Base-by-base conservation (phyloP, 2,797 vertebrate genomes). In the Sebastes variabilis region DNA sequence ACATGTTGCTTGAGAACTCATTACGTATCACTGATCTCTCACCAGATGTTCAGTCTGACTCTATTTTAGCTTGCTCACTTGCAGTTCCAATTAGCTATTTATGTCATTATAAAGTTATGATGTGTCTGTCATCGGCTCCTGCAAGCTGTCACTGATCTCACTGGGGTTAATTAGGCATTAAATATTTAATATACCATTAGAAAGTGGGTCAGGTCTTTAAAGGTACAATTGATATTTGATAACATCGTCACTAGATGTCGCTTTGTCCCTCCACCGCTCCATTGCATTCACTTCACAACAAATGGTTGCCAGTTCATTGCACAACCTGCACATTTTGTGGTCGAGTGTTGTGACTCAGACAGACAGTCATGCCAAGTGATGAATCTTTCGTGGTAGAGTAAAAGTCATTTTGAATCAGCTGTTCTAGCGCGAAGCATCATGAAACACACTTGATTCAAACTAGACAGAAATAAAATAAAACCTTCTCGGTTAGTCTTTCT, bases 401-500 rank as follows among this genome's bases (percentile, higher is more conserved):
- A 46, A 46, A 46, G 42, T 46, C 42, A 46, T 46, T 46, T 46
- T 46, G 42, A 16, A 46, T 46, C 42, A 46, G 42, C 42, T 46
- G 42, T 46, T 46, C 42, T 46, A 46, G 42, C 7, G 16, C 6
- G 1, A 1, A 7, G 38, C 14, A 20, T 46, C 42, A 46, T 46
- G 6, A 46, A 18, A 46, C 4, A 18, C 42, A 46, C 16, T 46
- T 46, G 42, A 46, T 46, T 46, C 16, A 46, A 46, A 46, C 42
- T 4, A 0, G 0, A 46, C 3, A 46, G 38, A 42, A 42, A 42
- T 0, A 42, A 42, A 42, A 42, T 42, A 42, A 42, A 46, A 46
- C 16, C 16, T 0, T 18, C 42, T 8, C 16, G 42, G 42, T 42
- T 36, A 36, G 36, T 36, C 11, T 36, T 12, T 36, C 30, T 32